Percentiles rank a stretch among this genome's conserved stretches.
These are phyloP conservation scores for Zelleria hepariella DNA, from an alignment of 2,888 invertebrate species.

Conservation along the genomic window DNA sequence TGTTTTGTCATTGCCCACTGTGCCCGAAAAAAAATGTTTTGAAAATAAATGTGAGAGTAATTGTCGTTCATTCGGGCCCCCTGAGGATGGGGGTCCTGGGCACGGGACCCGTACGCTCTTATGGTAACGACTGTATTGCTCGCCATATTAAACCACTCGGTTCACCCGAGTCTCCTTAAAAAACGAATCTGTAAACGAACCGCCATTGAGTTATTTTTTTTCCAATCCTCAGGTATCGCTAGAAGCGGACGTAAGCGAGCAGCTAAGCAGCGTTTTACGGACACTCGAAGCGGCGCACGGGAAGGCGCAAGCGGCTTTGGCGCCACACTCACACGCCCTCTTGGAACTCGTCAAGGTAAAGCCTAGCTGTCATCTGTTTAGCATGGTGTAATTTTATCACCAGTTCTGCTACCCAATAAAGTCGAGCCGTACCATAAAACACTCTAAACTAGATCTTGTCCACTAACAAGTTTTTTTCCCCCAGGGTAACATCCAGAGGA, in stretches of 20 bases:
- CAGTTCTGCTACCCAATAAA: no score
- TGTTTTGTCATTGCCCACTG: no score
- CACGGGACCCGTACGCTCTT: no score
- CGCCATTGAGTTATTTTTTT: neutral
- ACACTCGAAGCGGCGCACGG: constrained; percentile 44
- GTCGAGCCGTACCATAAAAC: neutral
- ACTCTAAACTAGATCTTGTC: neutral
- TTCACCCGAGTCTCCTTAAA: no score
- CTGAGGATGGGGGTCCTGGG: no score
- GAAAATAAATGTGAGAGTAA: no score
- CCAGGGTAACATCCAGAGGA: constrained; percentile 95
- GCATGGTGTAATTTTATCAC: no score
- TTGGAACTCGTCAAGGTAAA: constrained; percentile 56
- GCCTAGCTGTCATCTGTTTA: no score
- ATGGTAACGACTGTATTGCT: no score
- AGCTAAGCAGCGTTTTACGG: constrained; percentile 56
- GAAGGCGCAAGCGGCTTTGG: constrained; percentile 27
- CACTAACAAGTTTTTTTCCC: constrained; percentile 19
- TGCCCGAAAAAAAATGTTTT: no score
- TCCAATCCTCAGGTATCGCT: constrained; percentile 61
- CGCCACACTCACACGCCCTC: constrained; percentile 50
- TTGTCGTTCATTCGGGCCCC: no score
- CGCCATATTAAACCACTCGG: no score
- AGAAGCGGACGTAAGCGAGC: constrained; percentile 67
- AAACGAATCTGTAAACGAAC: neutral